A percentile compares a stretch with the other conserved stretches of the same genome.
Evolutionary conservation across 2,888 invertebrate species (phyloP).

Genomic region (Cacoxenus indagator): DNA sequence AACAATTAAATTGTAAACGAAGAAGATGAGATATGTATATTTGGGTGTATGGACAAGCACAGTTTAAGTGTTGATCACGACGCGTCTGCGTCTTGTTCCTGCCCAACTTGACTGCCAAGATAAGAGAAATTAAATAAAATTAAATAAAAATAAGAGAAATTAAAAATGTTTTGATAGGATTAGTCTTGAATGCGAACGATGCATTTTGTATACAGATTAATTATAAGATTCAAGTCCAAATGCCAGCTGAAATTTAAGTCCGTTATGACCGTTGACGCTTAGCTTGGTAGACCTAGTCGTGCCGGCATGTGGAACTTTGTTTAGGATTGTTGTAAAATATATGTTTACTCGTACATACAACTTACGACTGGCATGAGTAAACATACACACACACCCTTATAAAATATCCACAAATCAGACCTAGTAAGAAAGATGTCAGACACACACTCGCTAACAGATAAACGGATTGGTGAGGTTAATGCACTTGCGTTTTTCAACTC

Average conservation of each 20-base stretch:
- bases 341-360: too few species aligned
- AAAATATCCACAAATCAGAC: too few species aligned
- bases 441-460: background rate
- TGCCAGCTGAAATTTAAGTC: background rate
- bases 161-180: constrained; percentile 16
- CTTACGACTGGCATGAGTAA: too few species aligned
- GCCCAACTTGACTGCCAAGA: constrained; percentile 57
- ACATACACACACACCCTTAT: too few species aligned
- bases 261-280: too few species aligned
- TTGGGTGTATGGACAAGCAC: constrained; percentile 5
- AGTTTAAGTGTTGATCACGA: constrained; percentile 10
- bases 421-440: background rate
- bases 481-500: constrained; percentile 27
- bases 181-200: constrained; percentile 34
- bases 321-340: too few species aligned
- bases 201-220: constrained; percentile 44
- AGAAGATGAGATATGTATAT: background rate
- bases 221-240: constrained; percentile 25
- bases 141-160: constrained; percentile 20
- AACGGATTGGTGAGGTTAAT: constrained; percentile 29
- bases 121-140: constrained; percentile 30
- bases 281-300: too few species aligned
- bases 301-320: too few species aligned
- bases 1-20: background rate
- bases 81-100: constrained; percentile 43